phyloP scores from a whole-genome alignment of 2,888 invertebrate genomes.

The Ceriagrion tenellum region DNA sequence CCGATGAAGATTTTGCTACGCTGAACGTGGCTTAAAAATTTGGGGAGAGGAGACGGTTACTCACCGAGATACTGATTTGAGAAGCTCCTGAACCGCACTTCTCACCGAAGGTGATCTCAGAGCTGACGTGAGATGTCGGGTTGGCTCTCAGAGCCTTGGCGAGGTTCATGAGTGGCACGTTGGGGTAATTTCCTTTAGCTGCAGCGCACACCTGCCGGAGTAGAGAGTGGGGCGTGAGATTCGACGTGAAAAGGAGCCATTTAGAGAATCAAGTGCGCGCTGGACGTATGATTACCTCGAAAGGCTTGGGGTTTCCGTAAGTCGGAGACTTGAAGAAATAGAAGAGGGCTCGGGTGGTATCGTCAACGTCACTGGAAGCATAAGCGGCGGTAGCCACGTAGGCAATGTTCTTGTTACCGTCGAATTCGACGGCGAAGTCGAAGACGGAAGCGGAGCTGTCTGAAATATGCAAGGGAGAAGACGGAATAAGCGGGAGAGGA shows the following conservation, averaged over 20 bases:
- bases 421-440: constrained; percentile 81
- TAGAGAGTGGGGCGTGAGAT: neutral
- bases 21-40: neutral
- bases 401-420: constrained; percentile 79
- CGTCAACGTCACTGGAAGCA: constrained; percentile 81
- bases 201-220: constrained; percentile 78
- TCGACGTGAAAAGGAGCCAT: neutral
- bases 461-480: constrained; percentile 58
- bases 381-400: constrained; percentile 80
- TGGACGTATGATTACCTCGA: neutral
- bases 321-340: constrained; percentile 78
- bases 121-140: constrained; percentile 78
- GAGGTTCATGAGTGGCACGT: constrained; percentile 80
- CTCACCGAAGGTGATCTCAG: constrained; percentile 80
- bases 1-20: too few relatives aligned
- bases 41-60: neutral
- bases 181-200: constrained; percentile 78
- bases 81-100: constrained; percentile 75
- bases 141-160: constrained; percentile 80
- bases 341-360: constrained; percentile 80
- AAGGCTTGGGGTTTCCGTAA: constrained; percentile 2
- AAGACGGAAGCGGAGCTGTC: constrained; percentile 79
- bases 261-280: too few relatives aligned
- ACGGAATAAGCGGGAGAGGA: neutral
- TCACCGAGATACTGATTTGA: constrained; percentile 46